Conservation (phyloP, 1,140 invertebrate species). For the Drosophila varians region DNA sequence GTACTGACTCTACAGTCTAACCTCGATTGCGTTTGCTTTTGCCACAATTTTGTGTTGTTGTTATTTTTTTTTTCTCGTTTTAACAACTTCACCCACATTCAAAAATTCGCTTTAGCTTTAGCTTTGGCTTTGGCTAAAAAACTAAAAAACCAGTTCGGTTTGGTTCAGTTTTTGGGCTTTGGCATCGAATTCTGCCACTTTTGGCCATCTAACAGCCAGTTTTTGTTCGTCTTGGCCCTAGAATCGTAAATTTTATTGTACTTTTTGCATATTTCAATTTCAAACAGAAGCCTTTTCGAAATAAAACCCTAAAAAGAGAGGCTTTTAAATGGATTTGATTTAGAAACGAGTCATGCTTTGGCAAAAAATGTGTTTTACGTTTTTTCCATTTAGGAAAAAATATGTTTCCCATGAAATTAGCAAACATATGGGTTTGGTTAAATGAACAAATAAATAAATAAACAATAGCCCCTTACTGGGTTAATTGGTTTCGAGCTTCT, state of each 20-base stretch:
- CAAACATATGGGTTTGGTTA: conserved; percentile 13
- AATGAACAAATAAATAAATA: conserved; percentile 5
- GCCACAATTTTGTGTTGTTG: conserved; percentile 55
- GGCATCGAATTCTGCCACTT: conserved; percentile 39
- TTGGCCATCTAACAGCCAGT: conserved; percentile 26
- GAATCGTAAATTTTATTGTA: conserved; percentile 8
- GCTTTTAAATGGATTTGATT: background rate
- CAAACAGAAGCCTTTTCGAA: background rate
- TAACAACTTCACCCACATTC: conserved; percentile 80
- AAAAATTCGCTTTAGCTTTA: conserved; percentile 79
- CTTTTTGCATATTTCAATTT: background rate
- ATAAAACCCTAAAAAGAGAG: background rate
- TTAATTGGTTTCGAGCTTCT: conserved; percentile 31
- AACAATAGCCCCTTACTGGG: conserved; percentile 24
- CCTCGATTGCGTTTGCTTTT: conserved; percentile 70
- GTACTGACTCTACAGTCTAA: conserved; percentile 49
- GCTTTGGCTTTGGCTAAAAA: conserved; percentile 23
- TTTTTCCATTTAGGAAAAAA: conserved; percentile 1
- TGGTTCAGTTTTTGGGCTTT: conserved; percentile 31
- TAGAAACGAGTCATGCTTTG: no score
- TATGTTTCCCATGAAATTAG: conserved; percentile 26
- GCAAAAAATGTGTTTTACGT: no score
- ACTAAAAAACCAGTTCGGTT: conserved; percentile 62
- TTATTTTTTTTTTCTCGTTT: background rate
- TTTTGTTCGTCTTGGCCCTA: conserved; percentile 10